Evolutionary conservation across 1,140 invertebrate species (phyloP), one percentile per base, ranked within the genome.

Genomic region (Drosophila tropicalis): DNA sequence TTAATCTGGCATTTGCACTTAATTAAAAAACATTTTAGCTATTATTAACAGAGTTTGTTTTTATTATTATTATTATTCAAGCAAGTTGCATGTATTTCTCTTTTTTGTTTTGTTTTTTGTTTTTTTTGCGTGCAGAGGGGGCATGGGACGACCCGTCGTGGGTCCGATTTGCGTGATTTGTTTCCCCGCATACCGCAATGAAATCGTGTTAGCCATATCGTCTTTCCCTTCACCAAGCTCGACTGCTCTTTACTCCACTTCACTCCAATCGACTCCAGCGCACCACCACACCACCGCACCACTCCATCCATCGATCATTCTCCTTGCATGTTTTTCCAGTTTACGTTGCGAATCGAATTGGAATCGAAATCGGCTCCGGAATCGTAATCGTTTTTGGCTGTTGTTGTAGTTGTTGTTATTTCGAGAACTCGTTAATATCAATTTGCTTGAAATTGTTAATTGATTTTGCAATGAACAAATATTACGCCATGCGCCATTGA

Each of bases 381-480:
- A 60, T 71, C 41, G 68, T 62, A 78, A 73, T 76, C 60, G 72
- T 54, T 54, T 66, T 66, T 32, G 41, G 67, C 56, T 73, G 56
- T 72, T 83, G 69, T 81, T 67, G 79, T 75, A 81, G 44, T 61
- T 54, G 67, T 70, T 75, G 54, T 66, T 79, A 76, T 90, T 90
- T 89, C 79, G 75, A 90, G 86, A 90, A 90, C 85, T 90, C 85
- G 86, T 90, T 90, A 90, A 90, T 90, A 85, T 90, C 85, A 90
- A 90, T 90, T 90, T 90, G 85, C 85, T 68, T 70, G 75, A 90
- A 90, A 90, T 85, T 77, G 85, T 90, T 90, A 90, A 90, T 90
- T 90, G 85, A 82, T 90, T 90, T 90, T 90, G 86, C 85, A 90
- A 90, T 90, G 86, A 90, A 81, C 81, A 90, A 85, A 90, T 90